Evolutionary conservation across 2,888 invertebrate species (phyloP), one percentile per base, ranked within the genome.

Genomic region (Orchesella flavescens): DNA sequence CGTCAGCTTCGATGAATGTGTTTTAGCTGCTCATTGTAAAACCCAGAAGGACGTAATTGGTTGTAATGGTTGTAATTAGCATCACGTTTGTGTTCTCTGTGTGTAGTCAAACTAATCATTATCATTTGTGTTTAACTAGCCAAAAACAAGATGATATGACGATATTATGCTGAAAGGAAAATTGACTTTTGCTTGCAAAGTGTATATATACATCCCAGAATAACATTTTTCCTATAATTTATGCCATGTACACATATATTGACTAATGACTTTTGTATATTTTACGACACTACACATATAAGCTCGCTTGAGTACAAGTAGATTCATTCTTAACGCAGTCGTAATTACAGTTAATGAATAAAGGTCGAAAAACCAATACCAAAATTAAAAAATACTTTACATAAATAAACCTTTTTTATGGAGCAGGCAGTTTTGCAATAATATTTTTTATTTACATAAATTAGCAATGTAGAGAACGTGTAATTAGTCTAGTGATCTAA

Each of bases 41-140:
- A 49, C 43, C 65, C 72, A 72, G 72, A 79, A 65, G 79, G 79
- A 55, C 65, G 68, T 80, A 80, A 80, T 80, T 80, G 80, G 55
- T 66, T 74, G 68, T 80, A 80, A 80, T 80, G 65, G 68, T 17
- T 66, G 80, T 74, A 80, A 80, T 80, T 80, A 80, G 80, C 80
- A 80, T 80, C 80, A 80, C 68, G 80, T 80, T 74, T 80, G 73
- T 80, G 74, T 80, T 63, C 61, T 59, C 69, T 61, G 73, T 49
- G 57, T 65, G 43, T 44, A 74, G 57, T 80, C 73, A 74, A 61
- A 53, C 68, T 46, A 66, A 80, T 80, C 68, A 80, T 68, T 57
- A 66, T 80, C 34, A 80, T 80, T 74, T 68, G 73, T 68, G 80
- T 55, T 66, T 66, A 73, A 74, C 79, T 57, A 80, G 80, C 71